Conservation (phyloP, 2,113 vertebrate genomes). For the Bubo scandiacus region DNA sequence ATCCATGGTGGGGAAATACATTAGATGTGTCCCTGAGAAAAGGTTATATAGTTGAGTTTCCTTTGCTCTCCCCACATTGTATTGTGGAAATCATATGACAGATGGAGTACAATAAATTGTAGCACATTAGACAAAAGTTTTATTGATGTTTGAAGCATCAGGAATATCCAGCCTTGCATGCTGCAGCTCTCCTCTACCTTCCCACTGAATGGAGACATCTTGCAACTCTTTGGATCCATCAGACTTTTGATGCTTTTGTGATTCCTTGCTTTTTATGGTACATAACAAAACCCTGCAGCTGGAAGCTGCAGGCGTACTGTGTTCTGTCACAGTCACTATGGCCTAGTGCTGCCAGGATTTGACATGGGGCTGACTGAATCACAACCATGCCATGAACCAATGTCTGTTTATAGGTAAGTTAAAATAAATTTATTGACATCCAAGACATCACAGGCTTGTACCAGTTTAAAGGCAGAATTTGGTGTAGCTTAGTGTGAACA, state of each 20-base stretch:
- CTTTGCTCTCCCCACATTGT: not conserved
- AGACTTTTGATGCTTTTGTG: not conserved
- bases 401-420: not conserved
- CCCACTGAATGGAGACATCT: not conserved
- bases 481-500: not conserved
- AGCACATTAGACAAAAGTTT: not conserved
- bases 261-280: not conserved
- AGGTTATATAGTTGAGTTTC: not conserved
- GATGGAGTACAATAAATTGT: not conserved
- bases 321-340: not conserved
- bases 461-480: not conserved
- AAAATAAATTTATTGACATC: not conserved
- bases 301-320: not conserved
- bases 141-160: not conserved
- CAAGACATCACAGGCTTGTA: not conserved
- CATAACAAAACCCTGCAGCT: not conserved
- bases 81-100: not conserved
- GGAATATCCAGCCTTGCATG: not conserved
- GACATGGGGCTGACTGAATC: not conserved
- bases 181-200: not conserved
- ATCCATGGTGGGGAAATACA: fast-evolving
- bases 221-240: not conserved
- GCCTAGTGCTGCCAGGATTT: not conserved
- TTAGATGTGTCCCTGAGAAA: not conserved
- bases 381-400: not conserved